Conservation (phyloP, 2,888 invertebrate genomes). For the Drosophila antonietae region DNA sequence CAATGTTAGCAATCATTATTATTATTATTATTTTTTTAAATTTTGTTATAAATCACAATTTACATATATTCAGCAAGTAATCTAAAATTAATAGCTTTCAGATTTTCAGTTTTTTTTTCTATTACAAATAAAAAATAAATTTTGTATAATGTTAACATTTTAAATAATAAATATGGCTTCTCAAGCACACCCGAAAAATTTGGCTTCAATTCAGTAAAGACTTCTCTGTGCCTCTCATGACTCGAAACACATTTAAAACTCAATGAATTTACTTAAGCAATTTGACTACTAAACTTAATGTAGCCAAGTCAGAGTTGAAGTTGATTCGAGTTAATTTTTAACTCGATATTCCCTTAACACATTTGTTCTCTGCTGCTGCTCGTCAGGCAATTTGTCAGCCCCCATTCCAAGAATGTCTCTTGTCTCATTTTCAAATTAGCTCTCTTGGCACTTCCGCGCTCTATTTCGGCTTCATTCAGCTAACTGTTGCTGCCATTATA, state of each 20-base stretch:
- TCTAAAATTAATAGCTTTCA: too few relatives aligned
- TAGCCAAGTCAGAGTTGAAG: background rate
- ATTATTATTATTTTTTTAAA: too few relatives aligned
- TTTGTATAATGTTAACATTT: too few relatives aligned
- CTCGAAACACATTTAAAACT: background rate
- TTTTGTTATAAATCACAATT: too few relatives aligned
- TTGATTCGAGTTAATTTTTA: too few relatives aligned
- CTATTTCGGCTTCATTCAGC: constrained; percentile 19
- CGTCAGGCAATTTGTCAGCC: background rate
- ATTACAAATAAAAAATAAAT: too few relatives aligned
- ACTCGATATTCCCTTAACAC: background rate
- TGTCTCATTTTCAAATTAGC: background rate
- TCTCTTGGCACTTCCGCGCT: constrained; percentile 6
- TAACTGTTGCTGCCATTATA: constrained; percentile 36
- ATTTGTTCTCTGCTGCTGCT: background rate
- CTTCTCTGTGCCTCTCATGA: background rate
- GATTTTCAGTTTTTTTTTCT: too few relatives aligned
- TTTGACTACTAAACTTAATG: background rate
- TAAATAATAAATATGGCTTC: too few relatives aligned
- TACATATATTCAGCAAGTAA: too few relatives aligned
- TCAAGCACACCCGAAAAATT: too few relatives aligned
- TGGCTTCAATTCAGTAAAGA: background rate
- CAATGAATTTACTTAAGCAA: background rate
- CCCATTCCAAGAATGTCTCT: background rate
- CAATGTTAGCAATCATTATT: too few relatives aligned